Conservation (phyloP, 2,888 invertebrate species). For the Hyalella azteca region DNA sequence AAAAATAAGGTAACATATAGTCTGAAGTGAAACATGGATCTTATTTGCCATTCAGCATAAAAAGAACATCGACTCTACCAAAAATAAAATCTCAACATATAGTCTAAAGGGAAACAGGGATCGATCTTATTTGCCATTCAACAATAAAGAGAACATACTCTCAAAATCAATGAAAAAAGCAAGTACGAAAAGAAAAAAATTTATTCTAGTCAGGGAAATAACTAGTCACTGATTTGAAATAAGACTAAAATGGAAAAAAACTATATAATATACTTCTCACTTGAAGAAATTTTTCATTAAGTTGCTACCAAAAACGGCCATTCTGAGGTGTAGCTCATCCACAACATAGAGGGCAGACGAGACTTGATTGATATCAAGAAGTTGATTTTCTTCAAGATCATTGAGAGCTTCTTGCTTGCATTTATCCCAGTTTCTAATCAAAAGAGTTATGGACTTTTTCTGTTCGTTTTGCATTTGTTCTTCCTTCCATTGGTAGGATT, state of each 20-base stretch:
- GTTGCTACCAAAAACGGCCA: slow-evolving; percentile 44
- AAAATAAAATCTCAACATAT: no score
- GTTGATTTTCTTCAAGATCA: not conserved
- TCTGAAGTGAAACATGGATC: no score
- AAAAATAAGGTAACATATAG: not conserved
- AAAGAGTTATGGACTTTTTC: slow-evolving; percentile 7
- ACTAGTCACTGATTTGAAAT: no score
- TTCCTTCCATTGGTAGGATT: slow-evolving; percentile 19
- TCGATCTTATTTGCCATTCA: no score
- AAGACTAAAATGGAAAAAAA: not conserved
- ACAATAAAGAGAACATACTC: no score
- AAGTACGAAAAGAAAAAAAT: not conserved
- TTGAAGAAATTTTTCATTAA: slow-evolving; percentile 49
- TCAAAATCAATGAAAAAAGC: not conserved
- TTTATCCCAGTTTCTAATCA: slow-evolving; percentile 14
- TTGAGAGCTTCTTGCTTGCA: not conserved
- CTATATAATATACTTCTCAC: not conserved
- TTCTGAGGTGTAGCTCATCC: slow-evolving; percentile 46
- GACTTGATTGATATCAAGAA: not conserved
- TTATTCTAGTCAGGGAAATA: not conserved
- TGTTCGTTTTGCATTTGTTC: not conserved
- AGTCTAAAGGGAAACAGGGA: no score
- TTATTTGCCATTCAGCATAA: no score
- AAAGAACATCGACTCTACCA: no score
- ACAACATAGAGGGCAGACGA: slow-evolving; percentile 40